These are phyloP conservation scores for Pelmatolapia mariae DNA, from an alignment of 2,113 vertebrate species.

Conservation along the genomic window DNA sequence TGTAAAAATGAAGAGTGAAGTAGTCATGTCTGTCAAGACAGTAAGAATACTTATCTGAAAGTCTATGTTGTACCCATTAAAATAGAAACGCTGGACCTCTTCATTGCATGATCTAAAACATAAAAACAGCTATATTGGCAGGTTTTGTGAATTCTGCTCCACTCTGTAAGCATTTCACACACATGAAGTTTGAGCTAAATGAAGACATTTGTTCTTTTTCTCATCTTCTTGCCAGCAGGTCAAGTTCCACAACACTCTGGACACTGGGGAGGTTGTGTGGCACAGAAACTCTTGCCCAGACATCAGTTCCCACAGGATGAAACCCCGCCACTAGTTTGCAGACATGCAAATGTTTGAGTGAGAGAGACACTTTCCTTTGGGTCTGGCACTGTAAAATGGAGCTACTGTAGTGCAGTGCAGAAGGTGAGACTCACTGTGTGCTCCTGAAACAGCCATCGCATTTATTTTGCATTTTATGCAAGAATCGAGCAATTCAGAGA, in stretches of 20 bases:
- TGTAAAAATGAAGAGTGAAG: neutral
- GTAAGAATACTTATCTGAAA: neutral
- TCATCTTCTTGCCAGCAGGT: conserved; percentile 10
- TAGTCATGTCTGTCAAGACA: neutral
- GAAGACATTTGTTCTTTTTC: conserved; percentile 5
- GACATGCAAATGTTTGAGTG: conserved; percentile 55
- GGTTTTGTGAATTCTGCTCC: neutral
- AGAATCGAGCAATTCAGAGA: neutral
- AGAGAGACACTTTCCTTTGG: conserved; percentile 45
- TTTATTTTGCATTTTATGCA: neutral
- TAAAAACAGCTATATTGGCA: neutral
- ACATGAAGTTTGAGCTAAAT: neutral
- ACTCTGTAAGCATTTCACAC: neutral
- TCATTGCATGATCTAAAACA: neutral
- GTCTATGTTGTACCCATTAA: rapidly evolving
- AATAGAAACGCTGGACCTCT: neutral
- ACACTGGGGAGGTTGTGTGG: conserved; percentile 52
- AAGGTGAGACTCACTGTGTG: conserved; percentile 4
- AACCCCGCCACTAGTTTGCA: conserved; percentile 26
- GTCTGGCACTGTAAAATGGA: conserved; percentile 39
- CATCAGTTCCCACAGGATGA: conserved; percentile 37
- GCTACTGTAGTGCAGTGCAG: conserved; percentile 18
- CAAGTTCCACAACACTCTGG: neutral
- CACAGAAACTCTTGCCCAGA: conserved; percentile 52
- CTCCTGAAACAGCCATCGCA: neutral